A percentile compares a stretch with the other conserved stretches of the same genome.
Conservation (phyloP, 2,113 vertebrate species). For the Aepyceros melampus region DNA sequence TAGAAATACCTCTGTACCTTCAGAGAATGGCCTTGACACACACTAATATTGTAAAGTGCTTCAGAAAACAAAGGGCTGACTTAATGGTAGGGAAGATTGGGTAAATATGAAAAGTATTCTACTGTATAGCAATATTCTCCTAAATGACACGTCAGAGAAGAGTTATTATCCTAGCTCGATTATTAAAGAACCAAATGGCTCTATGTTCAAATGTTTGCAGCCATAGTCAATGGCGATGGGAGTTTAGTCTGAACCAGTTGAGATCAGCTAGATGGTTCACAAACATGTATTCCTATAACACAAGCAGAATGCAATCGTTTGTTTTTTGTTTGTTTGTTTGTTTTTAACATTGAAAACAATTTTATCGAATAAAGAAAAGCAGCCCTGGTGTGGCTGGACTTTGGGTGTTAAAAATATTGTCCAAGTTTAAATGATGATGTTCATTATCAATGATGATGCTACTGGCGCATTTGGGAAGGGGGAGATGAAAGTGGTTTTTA, state of each 20-base stretch:
- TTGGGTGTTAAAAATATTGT: constrained; percentile 76
- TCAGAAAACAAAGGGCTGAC: neutral
- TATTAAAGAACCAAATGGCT: neutral
- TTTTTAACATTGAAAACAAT: neutral
- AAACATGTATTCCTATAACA: neutral
- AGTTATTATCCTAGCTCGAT: neutral
- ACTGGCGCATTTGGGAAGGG: constrained; percentile 73
- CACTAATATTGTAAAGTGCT: neutral
- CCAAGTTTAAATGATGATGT: constrained; percentile 73
- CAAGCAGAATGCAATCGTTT: neutral
- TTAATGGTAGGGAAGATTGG: neutral
- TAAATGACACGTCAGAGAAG: neutral
- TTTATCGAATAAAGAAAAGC: neutral
- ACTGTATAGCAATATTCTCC: neutral
- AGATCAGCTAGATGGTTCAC: neutral
- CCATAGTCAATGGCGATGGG: neutral
- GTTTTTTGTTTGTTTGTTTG: neutral
- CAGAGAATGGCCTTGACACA: neutral
- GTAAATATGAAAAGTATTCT: neutral
- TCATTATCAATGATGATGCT: constrained; percentile 80
- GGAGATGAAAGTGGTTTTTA: constrained; percentile 79
- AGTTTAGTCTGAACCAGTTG: neutral
- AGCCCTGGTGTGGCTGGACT: constrained; percentile 66
- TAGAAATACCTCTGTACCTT: neutral
- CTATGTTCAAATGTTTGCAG: neutral